Evolutionary conservation across 2,113 vertebrate genomes (phyloP).

Genomic region (Cavia porcellus): DNA sequence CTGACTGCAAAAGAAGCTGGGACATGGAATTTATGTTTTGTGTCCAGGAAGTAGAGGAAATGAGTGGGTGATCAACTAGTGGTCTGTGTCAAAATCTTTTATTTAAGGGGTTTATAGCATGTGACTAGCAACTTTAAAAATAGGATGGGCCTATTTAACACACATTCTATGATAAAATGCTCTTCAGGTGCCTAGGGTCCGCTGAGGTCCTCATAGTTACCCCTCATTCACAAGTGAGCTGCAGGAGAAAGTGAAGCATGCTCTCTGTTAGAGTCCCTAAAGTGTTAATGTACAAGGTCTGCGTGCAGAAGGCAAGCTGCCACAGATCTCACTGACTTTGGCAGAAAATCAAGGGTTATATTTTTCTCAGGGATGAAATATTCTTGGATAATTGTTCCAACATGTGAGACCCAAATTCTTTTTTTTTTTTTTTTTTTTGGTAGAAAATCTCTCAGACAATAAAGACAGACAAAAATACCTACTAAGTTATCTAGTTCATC

Average conservation of each 20-base stretch:
- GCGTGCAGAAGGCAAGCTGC: conserved; percentile 81
- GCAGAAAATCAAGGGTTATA: conserved; percentile 83
- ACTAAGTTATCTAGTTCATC: conserved; percentile 75
- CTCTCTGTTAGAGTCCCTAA: conserved; percentile 70
- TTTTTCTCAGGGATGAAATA: conserved; percentile 85
- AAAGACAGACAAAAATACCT: conserved; percentile 73
- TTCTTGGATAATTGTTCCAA: conserved; percentile 85
- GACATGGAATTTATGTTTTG: not conserved
- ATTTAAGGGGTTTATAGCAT: conserved; percentile 45
- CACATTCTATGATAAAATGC: conserved; percentile 44
- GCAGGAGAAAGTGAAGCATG: conserved; percentile 48
- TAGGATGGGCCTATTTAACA: conserved; percentile 52
- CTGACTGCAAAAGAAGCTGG: not conserved
- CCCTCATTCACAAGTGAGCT: conserved; percentile 64
- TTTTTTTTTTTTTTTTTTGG: not conserved
- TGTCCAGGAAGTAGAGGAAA: conserved; percentile 37
- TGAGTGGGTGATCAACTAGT: not conserved
- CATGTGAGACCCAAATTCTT: conserved; percentile 77
- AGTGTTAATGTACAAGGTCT: conserved; percentile 82
- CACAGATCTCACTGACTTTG: conserved; percentile 82
- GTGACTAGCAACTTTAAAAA: conserved; percentile 63
- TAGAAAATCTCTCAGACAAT: conserved; percentile 75
- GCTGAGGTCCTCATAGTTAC: conserved; percentile 34
- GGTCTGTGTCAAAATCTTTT: conserved; percentile 36
- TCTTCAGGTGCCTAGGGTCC: conserved; percentile 15